Evolutionary conservation across 2,888 invertebrate genomes (phyloP).

Genomic region (Scelioninae gen. 2): DNA sequence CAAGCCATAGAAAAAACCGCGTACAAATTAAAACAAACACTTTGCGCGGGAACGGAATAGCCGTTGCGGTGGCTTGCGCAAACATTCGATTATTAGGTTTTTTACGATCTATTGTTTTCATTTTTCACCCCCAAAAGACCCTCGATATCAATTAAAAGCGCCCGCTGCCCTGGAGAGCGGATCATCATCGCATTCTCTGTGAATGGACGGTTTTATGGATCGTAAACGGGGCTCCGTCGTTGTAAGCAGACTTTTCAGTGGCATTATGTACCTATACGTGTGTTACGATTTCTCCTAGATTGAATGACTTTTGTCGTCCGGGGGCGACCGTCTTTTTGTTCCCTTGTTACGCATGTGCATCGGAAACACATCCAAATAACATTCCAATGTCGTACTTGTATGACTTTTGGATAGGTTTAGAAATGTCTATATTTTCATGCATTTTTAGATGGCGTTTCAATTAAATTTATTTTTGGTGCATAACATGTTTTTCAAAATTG

Average conservation of each 20-base stretch:
- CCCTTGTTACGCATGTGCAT: conserved; percentile 27
- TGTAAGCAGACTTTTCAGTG: conserved; percentile 56
- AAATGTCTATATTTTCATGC: no score
- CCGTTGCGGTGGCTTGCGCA: not conserved
- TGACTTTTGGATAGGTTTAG: conserved; percentile 21
- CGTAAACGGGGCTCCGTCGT: conserved; percentile 54
- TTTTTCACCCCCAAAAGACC: conserved; percentile 42
- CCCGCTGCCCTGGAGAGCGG: conserved; percentile 34
- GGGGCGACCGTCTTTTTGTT: conserved; percentile 19
- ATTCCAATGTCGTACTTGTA: conserved; percentile 31
- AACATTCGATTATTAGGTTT: conserved; percentile 35
- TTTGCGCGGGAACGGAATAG: not conserved
- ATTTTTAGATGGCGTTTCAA: no score
- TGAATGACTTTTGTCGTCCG: conserved; percentile 24
- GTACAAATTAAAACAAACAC: not conserved
- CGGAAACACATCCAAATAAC: conserved; percentile 16
- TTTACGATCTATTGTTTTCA: conserved; percentile 45
- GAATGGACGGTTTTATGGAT: conserved; percentile 56
- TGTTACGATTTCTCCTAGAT: conserved; percentile 44
- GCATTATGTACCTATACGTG: conserved; percentile 15
- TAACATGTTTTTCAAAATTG: no score
- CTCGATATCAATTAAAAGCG: conserved; percentile 53
- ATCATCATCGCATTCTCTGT: conserved; percentile 43
- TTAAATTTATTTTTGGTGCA: no score
- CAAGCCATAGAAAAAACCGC: not conserved